Conservation (phyloP, 2,797 vertebrate genomes). For the Alauda arvensis region DNA sequence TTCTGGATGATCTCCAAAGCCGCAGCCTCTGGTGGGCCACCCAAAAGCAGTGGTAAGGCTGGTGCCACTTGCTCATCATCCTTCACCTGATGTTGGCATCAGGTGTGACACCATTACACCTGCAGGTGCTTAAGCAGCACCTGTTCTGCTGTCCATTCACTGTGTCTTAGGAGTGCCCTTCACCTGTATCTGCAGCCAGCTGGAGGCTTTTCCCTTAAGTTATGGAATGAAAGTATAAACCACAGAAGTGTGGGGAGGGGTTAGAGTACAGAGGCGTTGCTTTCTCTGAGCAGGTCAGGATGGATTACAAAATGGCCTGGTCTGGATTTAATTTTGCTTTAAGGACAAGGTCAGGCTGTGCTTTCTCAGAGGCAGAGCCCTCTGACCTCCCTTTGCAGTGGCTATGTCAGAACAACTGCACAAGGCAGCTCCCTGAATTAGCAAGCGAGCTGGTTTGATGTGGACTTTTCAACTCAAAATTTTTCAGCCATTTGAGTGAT, state of each 20-base stretch:
- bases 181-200: background rate
- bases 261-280: background rate
- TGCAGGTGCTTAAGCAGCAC: background rate
- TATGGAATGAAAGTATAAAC: background rate
- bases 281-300: background rate
- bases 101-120: background rate
- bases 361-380: background rate
- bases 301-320: background rate
- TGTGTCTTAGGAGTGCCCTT: background rate
- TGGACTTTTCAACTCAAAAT: background rate
- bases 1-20: background rate
- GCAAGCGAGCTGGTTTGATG: background rate
- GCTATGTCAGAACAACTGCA: background rate
- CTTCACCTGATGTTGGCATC: background rate
- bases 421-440: background rate
- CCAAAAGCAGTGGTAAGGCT: background rate
- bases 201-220: background rate
- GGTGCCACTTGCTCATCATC: background rate
- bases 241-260: background rate
- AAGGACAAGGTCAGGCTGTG: background rate
- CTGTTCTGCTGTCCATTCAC: background rate
- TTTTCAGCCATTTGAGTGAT: background rate
- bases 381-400: background rate
- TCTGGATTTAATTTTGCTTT: background rate
- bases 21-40: background rate